These are phyloP conservation scores for Muscina levida DNA, from an alignment of 2,888 invertebrate genomes.

Conservation along the genomic window DNA sequence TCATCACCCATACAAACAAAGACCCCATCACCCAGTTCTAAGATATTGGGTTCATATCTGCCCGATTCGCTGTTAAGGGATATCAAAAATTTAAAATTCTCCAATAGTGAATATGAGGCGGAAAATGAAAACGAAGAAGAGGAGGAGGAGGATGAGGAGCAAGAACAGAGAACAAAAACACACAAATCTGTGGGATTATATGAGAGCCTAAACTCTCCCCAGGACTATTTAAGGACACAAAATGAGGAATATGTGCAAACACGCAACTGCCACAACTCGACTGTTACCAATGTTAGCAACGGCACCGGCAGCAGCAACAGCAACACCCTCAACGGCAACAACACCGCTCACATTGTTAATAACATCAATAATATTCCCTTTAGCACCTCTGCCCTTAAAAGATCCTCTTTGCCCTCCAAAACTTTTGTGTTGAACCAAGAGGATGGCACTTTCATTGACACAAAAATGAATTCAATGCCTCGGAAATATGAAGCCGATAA, in stretches of 20 bases:
- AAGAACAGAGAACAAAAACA: constrained; percentile 2
- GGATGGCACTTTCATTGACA: constrained; percentile 70
- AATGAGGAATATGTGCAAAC: constrained; percentile 61
- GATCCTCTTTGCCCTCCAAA: constrained; percentile 68
- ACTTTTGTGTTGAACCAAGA: constrained; percentile 69
- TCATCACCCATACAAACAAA: constrained; percentile 77
- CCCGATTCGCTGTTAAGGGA: constrained; percentile 86
- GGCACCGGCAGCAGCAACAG: constrained; percentile 47
- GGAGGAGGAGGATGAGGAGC: constrained; percentile 34
- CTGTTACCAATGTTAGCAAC: constrained; percentile 47
- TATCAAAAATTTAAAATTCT: constrained; percentile 83
- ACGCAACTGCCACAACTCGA: constrained; percentile 35
- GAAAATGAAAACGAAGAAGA: constrained; percentile 63
- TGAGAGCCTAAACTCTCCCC: constrained; percentile 39
- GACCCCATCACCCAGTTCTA: constrained; percentile 50
- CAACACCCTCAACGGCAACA: too few relatives aligned
- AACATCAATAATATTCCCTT: constrained; percentile 47
- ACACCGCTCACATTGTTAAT: constrained; percentile 8
- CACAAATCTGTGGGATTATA: constrained; percentile 16
- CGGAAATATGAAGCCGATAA: constrained; percentile 86
- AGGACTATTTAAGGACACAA: constrained; percentile 61
- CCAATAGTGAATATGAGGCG: constrained; percentile 67
- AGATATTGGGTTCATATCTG: constrained; percentile 80
- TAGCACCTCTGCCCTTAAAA: constrained; percentile 56
- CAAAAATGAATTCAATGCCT: constrained; percentile 75